Evolutionary conservation across 30 jellyfish, hydroid and myxozoan species (phyloP), one percentile per base, ranked within the genome.

Genomic region (Chironex yamaguchii): DNA sequence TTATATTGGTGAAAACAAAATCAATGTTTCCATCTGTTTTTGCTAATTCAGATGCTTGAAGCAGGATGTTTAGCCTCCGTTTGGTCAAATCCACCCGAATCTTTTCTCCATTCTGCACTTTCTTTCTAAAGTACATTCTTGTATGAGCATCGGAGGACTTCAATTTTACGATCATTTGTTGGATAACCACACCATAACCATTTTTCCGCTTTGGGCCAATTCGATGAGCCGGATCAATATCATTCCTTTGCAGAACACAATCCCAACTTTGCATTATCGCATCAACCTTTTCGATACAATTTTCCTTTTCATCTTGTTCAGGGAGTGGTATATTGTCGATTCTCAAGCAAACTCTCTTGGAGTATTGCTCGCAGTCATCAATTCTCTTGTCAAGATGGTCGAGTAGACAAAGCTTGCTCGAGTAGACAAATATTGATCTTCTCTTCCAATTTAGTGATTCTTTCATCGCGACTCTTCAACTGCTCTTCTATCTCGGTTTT

Each of bases 171-270:
- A 75, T 75, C 12, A 75, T 75, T 50, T 75, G 88, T 62, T 75
- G 88, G 2, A 50, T 53, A 22, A 31, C 21, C 17, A 25, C 29
- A 2, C 88, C 79, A 25, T 30, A 58, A 26, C 28, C 88, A 29
- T 34, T 48, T 9, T 2, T 28, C 79, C 6, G 51, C n/a, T 62
- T 6, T 62, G 3, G 79, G 24, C 88, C 77, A 33, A 75, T 75
- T 75, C 88, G 51, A 50, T 75, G 88, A 32, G 88, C 88, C 77
- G 76, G 51, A 33, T 49, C 88, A 22, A 75, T 62, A 22, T 58
- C 25, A 29, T 75, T 63, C 29, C 51, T 75, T 31, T 63, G 76
- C 27, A 75, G 76, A 31, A 62, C 58, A 50, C 76, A 75, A 28
- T 75, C 88, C 6, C 51, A 76, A 30, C 34, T 32, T 2, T 21